Evolutionary conservation across 2,888 invertebrate genomes (phyloP), one percentile per base, ranked within the genome.

Genomic region (Alloscopus bannaensis): DNA sequence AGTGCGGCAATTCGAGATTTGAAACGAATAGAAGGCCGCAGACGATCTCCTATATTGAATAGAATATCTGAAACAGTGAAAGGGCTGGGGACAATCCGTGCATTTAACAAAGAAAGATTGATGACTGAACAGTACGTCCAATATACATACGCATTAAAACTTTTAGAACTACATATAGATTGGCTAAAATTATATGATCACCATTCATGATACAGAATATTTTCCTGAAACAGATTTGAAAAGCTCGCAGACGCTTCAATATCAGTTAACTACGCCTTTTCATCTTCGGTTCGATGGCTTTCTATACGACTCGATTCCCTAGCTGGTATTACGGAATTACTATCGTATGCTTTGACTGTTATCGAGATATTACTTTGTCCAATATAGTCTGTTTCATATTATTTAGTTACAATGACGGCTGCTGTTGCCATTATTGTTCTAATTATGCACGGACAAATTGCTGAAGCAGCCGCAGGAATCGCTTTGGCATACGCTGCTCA

Each of bases 81-180:
- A 83, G 92, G 92, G 40, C 87, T 92, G n/a, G 87, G 89, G 66
- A 91, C 91, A 1, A 91, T 93, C 69, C 90, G 91, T 83, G 91
- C 92, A 1, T 92, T 90, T 86, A 89, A 88, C n/a, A 91, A 91
- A 83, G 90, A 90, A 82, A 86, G 88, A 13, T 88, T 90, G 45
- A 91, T 91, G 84, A 86, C 88, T 60, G 87, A 88, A 78, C 89
- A 88, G 90, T 90, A 87, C 84, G 87, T n/a, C n/a, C 80, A 69
- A 18, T 50, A 20, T 47, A 13, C 40, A 26, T 20, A 24, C n/a
- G n/a, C n/a, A n/a, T n/a, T n/a, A n/a, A n/a, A n/a, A n/a, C n/a
- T n/a, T n/a, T n/a, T n/a, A n/a, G n/a, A n/a, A n/a, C n/a, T n/a
- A n/a, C n/a, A n/a, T n/a, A n/a, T n/a, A n/a, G n/a, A n/a, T 16